Evolutionary conservation across 35 echinoderm and acorn worm genomes (phyloP).

Genomic region (Anneissia japonica): DNA sequence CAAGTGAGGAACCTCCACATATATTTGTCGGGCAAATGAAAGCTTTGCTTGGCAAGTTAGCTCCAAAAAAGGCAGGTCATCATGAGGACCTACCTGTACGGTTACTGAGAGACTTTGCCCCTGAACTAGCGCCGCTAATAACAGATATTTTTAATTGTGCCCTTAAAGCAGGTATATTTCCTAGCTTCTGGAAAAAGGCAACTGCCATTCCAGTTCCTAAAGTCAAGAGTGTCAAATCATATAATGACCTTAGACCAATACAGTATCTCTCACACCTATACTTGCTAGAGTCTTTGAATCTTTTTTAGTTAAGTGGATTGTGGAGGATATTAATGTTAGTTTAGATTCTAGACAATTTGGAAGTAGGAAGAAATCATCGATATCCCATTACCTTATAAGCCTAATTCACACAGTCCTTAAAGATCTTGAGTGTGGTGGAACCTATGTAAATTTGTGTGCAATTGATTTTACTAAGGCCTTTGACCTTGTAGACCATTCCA

Average conservation of each 20-base stretch:
- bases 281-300: constrained; percentile 8
- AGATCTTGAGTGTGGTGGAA: no score
- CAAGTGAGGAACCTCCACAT: no score
- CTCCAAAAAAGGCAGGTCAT: no score
- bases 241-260: neutral
- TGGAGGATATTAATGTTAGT: neutral
- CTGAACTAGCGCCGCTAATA: neutral
- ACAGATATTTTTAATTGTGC: constrained; percentile 8
- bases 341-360: constrained; percentile 15
- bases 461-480: no score
- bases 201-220: constrained; percentile 12
- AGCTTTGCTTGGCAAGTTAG: no score
- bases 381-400: neutral
- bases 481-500: no score
- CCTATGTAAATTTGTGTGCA: no score
- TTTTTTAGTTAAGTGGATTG: constrained; percentile 14
- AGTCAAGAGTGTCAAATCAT: neutral
- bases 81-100: neutral
- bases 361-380: neutral
- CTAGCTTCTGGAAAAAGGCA: constrained; percentile 9
- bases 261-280: constrained; percentile 2
- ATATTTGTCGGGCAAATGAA: no score
- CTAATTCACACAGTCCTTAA: no score
- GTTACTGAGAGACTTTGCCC: constrained; percentile 10
- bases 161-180: constrained; percentile 10